phyloP scores from a whole-genome alignment of 2,888 invertebrate genomes.

The Sarcophaga variegata region DNA sequence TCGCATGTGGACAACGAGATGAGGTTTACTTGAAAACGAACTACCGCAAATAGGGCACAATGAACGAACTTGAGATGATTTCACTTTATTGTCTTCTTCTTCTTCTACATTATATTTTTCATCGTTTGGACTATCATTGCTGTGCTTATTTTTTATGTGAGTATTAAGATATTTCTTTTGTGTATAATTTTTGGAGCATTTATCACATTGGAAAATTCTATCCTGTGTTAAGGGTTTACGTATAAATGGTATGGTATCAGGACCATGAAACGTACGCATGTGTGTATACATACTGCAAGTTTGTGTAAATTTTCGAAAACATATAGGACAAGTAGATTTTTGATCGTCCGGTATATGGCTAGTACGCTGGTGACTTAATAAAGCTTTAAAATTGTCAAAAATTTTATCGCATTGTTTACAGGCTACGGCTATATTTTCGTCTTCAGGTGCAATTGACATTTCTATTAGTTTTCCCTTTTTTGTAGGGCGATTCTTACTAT shows the following conservation, averaged over 20 bases:
- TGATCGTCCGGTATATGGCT: slow-evolving; percentile 82
- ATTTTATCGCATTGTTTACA: slow-evolving; percentile 60
- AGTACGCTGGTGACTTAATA: slow-evolving; percentile 48
- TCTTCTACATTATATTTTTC: neutral
- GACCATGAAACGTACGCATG: slow-evolving; percentile 73
- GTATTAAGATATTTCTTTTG: slow-evolving; percentile 77
- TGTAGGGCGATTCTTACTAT: too few relatives aligned
- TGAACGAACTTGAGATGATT: slow-evolving; percentile 73
- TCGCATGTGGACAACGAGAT: slow-evolving; percentile 60
- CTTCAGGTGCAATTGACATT: neutral
- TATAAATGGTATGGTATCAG: slow-evolving; percentile 56
- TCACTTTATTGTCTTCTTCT: neutral
- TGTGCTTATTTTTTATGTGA: slow-evolving; percentile 75
- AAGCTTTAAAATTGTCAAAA: slow-evolving; percentile 51
- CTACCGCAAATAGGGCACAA: slow-evolving; percentile 60
- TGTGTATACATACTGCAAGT: slow-evolving; percentile 85
- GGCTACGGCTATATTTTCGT: slow-evolving; percentile 53
- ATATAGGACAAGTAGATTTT: slow-evolving; percentile 83
- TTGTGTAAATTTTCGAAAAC: slow-evolving; percentile 84
- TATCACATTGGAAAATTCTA: slow-evolving; percentile 74
- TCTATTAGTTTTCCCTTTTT: too few relatives aligned
- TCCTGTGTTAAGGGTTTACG: slow-evolving; percentile 76
- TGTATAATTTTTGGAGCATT: slow-evolving; percentile 77
- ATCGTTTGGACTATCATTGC: neutral
- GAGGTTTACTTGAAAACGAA: slow-evolving; percentile 58